phyloP scores from a whole-genome alignment of 2,797 vertebrate species.

The Acipenser transmontanus region DNA sequence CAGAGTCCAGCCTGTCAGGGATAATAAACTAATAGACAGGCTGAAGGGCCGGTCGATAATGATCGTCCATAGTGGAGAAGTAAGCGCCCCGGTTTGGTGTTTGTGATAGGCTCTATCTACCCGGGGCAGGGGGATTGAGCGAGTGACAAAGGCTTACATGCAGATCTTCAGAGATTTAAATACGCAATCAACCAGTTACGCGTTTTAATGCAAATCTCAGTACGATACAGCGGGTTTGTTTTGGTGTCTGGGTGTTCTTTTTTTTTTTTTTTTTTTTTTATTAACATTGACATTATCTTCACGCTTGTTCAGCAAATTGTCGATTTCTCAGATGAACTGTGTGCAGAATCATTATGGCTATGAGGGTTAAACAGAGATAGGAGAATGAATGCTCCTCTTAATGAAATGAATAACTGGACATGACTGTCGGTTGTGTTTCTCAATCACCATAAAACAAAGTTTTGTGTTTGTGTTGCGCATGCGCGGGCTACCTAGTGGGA shows the following conservation, averaged over 20 bases:
- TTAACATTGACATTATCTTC: neutral
- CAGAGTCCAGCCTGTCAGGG: conserved; percentile 53
- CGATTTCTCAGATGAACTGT: too few species aligned
- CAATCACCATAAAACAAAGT: too few species aligned
- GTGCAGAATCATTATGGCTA: too few species aligned
- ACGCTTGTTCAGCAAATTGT: neutral
- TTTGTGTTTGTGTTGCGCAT: too few species aligned
- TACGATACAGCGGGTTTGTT: conserved; percentile 33
- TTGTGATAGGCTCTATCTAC: conserved; percentile 68
- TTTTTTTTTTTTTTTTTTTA: too few species aligned
- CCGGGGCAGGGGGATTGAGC: conserved; percentile 57
- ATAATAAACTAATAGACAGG: conserved; percentile 64
- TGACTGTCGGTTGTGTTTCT: too few species aligned
- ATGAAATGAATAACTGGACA: too few species aligned
- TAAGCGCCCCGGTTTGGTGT: conserved; percentile 36
- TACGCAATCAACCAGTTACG: conserved; percentile 50
- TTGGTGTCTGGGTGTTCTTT: neutral
- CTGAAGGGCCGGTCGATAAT: conserved; percentile 49
- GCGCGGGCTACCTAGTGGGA: too few species aligned
- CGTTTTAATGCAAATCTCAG: conserved; percentile 48
- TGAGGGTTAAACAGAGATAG: too few species aligned
- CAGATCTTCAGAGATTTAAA: conserved; percentile 65
- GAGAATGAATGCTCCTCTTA: too few species aligned
- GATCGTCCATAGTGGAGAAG: conserved; percentile 36
- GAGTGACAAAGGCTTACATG: conserved; percentile 55